Evolutionary conservation across 92 coral and sea anemone genomes (phyloP), one percentile per base, ranked within the genome.

Genomic region (Epizoanthus illoricatus): DNA sequence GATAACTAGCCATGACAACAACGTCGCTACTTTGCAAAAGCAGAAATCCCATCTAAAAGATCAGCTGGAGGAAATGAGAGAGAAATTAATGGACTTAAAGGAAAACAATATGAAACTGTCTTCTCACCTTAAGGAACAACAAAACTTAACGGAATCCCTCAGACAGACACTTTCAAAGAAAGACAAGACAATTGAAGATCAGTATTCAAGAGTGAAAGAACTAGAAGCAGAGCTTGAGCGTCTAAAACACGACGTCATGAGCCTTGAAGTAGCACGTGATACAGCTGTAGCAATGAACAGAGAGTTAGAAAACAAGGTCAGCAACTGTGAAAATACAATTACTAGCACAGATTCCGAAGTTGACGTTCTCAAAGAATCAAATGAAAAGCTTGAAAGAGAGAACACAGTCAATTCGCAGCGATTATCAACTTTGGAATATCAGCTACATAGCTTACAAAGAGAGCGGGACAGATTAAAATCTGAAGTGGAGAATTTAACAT

Each of bases 51-150:
- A 84, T 42, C 76, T 95, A 16, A 94, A 93, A 70, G 90, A 88
- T 15, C 95, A 87, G 67, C 87, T 95, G 6, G 88, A 75, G 36
- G 91, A 75, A 21, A 79, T 86, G 3, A 90, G 87, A 54, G 91
- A 91, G 39, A 93, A 87, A 47, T 79, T 80, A 19, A 76, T 90
- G 58, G 87, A 86, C 39, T 89, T 93, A 28, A 91, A 90, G 81
- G 98, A 95, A 58, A 93, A 91, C n/a, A 84, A 86, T 5, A 73
- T 91, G 56, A 90, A 85, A 47, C 73, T 88, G 40, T 80, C 87
- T n/a, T 87, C 94, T 55, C 97, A 91, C 62, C 86, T 92, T 15
- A 87, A 84, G 41, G 98, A 95, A 58, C 94, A 94, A 42, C 90
- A 89, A 89, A 92, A 94, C 66, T 42, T 93, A 10, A 87, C 92